Evolutionary conservation across 2,113 vertebrate species (phyloP), one percentile per base, ranked within the genome.

Genomic region (Pteruthius melanotis): DNA sequence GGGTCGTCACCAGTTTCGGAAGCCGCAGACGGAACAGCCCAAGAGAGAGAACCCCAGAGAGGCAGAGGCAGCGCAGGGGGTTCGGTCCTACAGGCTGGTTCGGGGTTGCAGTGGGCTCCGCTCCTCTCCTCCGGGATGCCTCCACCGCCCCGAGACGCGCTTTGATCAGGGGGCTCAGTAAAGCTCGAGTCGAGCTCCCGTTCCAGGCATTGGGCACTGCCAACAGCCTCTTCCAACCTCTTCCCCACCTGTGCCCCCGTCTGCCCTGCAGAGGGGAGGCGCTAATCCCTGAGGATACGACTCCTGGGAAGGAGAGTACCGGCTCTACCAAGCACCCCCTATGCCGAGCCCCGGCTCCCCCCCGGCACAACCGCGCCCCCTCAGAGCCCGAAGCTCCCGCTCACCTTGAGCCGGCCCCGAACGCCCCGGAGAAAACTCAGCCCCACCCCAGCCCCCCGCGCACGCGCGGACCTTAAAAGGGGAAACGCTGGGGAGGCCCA

Each of bases 401-500:
- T 84, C 88, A 90, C 88, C 88, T 84, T 52, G 19, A 39, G 22
- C 22, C 22, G 24, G 15, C 22, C 52, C 44, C 31, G 7, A 4
- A 6, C 6, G 12, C 35, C 39, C n/a, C 31, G 1, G 1, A 4
- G 9, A 3, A 1, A 21, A 3, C 42, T 2, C 49, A 0, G 2
- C 14, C 18, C 60, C 6, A 27, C 10, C 61, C 40, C 40, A 4
- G 6, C 16, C 50, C 42, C 10, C 3, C 44, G 44, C 80, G 72
- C 78, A 60, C 3, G 69, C 80, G 50, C 64, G 5, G 4, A 0
- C 23, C 63, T 84, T 64, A 57, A 57, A 71, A 50, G 11, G 33
- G 78, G 37, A 18, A 57, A 21, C 2, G 5, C 15, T 0, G 44
- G 1, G 2, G 1, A 0, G 12, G 0, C 0, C 19, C 3, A 0